Conservation (phyloP, 2,113 vertebrate species). For the Phaethornis superciliosus region DNA sequence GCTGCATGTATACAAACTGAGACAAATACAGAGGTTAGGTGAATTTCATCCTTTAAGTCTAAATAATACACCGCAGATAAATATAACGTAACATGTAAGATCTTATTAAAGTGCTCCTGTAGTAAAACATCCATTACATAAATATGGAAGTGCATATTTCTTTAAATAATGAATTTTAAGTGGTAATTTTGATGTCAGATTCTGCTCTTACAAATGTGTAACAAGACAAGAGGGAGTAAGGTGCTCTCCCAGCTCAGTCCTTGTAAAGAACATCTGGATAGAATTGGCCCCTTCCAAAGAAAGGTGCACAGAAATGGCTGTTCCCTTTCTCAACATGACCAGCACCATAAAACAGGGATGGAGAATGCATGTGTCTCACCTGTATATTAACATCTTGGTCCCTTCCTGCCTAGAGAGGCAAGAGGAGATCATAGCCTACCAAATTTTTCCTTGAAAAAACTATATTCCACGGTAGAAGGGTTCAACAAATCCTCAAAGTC, state of each 20-base stretch:
- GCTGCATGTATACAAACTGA: neutral
- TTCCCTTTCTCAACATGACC: neutral
- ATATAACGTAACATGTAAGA: neutral
- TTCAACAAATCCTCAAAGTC: neutral
- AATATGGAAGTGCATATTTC: neutral
- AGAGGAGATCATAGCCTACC: neutral
- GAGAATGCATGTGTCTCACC: neutral
- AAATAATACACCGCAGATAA: neutral
- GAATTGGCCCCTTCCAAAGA: neutral
- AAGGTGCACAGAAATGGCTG: no score
- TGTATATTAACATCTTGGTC: neutral
- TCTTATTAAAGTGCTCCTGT: neutral
- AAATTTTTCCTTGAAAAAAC: constrained; percentile 16
- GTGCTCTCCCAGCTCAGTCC: neutral
- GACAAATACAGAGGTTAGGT: neutral
- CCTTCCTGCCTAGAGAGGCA: neutral
- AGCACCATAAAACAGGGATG: neutral
- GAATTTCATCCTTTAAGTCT: neutral
- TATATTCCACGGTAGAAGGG: neutral
- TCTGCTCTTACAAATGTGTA: neutral
- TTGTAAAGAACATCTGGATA: neutral
- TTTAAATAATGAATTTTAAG: constrained; percentile 46
- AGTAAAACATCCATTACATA: constrained; percentile 12
- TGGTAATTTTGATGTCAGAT: constrained; percentile 4
- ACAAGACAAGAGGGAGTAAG: neutral